These are phyloP conservation scores for Megastigmus dorsalis DNA, from an alignment of 2,888 invertebrate species.

Conservation along the genomic window DNA sequence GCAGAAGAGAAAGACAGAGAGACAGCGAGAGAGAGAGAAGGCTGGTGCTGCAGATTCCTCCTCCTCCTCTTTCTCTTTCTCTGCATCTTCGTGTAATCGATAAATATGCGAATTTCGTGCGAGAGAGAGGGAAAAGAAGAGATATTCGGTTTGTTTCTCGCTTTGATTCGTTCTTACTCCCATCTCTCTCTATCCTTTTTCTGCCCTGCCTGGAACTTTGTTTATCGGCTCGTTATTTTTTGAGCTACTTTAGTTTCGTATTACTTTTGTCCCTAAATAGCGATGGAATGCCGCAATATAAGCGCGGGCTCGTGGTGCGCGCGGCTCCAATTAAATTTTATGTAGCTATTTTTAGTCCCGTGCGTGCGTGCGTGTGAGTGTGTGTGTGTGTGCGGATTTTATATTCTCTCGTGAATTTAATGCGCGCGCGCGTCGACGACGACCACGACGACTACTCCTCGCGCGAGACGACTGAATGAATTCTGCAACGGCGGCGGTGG, in stretches of 20 bases:
- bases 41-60: slow-evolving; percentile 19
- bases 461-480: too few relatives aligned
- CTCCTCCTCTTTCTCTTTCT: not conserved
- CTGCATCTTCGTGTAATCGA: slow-evolving; percentile 47
- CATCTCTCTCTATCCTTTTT: not conserved
- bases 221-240: slow-evolving; percentile 46
- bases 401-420: slow-evolving; percentile 8
- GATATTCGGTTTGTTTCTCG: too few relatives aligned
- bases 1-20: slow-evolving; percentile 14
- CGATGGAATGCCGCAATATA: slow-evolving; percentile 26
- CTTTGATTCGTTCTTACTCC: not conserved
- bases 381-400: too few relatives aligned
- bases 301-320: not conserved
- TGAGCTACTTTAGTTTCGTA: slow-evolving; percentile 13
- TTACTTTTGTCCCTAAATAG: slow-evolving; percentile 42
- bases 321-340: slow-evolving; percentile 45
- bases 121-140: not conserved
- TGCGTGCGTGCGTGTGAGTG: too few relatives aligned
- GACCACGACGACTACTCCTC: too few relatives aligned
- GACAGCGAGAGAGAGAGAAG: slow-evolving; percentile 3
- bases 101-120: slow-evolving; percentile 47
- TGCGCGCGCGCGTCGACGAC: not conserved
- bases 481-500: not conserved
- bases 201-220: slow-evolving; percentile 14
- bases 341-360: slow-evolving; percentile 11